Conservation (phyloP, 2,797 vertebrate species). For the Notoglanidium macrostoma region DNA sequence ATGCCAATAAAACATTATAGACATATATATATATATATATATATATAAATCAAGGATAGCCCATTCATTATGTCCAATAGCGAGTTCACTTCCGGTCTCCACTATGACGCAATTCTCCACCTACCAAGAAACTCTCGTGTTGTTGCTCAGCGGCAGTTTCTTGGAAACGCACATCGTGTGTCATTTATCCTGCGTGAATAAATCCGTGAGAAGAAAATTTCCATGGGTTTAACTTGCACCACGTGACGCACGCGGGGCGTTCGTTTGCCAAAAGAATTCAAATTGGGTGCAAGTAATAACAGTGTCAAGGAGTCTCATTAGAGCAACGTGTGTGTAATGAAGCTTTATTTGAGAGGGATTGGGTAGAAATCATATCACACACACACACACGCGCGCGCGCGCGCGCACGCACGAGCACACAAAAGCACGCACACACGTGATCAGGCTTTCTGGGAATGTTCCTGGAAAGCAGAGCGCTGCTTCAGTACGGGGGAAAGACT, state of each 20-base stretch:
- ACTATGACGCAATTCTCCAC: conserved; percentile 29
- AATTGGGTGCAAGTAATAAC: neutral
- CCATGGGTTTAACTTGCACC: neutral
- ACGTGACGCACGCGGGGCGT: neutral
- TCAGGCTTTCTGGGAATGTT: conserved; percentile 63
- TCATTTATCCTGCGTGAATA: conserved; percentile 20
- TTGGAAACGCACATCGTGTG: conserved; percentile 34
- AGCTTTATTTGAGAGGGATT: conserved; percentile 42
- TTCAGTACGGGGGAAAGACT: conserved; percentile 42
- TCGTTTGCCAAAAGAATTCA: neutral
- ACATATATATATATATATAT: neutral
- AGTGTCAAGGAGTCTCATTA: neutral
- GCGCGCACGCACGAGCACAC: neutral
- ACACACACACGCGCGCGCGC: conserved; percentile 2
- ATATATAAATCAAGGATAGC: neutral
- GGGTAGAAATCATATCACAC: conserved; percentile 31
- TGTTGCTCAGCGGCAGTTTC: conserved; percentile 33
- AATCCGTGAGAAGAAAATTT: neutral
- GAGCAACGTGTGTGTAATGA: neutral
- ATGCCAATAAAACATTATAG: neutral
- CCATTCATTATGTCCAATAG: conserved; percentile 7
- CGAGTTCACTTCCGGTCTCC: conserved; percentile 28
- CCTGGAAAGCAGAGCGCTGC: conserved; percentile 62
- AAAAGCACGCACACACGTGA: conserved; percentile 53
- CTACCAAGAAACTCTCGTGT: conserved; percentile 32